Evolutionary conservation across 1,140 invertebrate genomes (phyloP).

Genomic region (Andrena cerasifolii): DNA sequence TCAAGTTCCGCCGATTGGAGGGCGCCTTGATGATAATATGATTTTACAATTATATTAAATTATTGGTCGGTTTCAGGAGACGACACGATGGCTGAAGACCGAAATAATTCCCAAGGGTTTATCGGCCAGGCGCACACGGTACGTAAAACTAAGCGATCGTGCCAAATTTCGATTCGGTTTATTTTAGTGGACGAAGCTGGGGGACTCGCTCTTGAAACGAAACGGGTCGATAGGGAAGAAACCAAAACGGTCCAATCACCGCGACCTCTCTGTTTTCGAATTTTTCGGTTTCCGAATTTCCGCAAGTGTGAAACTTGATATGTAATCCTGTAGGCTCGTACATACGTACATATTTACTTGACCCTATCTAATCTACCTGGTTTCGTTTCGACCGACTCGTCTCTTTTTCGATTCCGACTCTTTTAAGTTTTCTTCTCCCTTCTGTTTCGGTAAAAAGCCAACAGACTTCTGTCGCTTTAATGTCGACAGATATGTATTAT

Average conservation of each 20-base stretch:
- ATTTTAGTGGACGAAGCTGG: conserved; percentile 43
- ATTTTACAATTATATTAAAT: not conserved
- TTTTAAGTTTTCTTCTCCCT: no score
- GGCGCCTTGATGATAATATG: not conserved
- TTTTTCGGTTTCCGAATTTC: not conserved
- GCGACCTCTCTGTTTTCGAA: not conserved
- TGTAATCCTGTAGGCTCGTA: no score
- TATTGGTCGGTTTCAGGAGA: conserved; percentile 55
- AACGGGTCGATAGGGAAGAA: not conserved
- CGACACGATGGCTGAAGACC: conserved; percentile 63
- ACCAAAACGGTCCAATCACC: not conserved
- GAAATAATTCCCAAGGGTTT: conserved; percentile 64
- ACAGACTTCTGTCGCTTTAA: no score
- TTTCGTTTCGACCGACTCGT: no score
- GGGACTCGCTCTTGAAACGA: conserved; percentile 3
- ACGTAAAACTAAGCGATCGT: conserved; percentile 46
- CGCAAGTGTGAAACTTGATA: no score
- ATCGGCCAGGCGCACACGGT: conserved; percentile 60
- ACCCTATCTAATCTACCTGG: no score
- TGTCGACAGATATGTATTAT: no score
- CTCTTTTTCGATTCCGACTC: no score
- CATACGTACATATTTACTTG: no score
- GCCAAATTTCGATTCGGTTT: conserved; percentile 55
- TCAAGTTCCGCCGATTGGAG: not conserved
- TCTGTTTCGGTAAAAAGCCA: no score